A percentile compares a stretch with the other conserved stretches of the same genome.
phyloP scores from a whole-genome alignment of 2,888 invertebrate species.

The Chrysolina haemoptera region DNA sequence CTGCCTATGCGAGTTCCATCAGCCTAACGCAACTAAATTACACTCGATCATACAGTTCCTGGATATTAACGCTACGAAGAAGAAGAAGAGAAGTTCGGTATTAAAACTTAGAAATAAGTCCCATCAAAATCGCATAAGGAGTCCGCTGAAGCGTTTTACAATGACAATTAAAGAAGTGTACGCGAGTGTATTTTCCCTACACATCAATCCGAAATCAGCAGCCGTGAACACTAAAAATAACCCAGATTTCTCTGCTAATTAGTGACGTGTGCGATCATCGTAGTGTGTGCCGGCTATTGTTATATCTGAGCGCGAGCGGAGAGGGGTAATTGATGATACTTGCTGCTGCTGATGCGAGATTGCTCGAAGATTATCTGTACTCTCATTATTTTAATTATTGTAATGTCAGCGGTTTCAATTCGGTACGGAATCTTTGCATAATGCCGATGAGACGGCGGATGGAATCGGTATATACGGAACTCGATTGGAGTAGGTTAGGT shows the following conservation, averaged over 20 bases:
- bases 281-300: slow-evolving; percentile 63
- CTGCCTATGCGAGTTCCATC: slow-evolving; percentile 2
- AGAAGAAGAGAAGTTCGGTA: slow-evolving; percentile 22
- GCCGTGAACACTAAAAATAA: slow-evolving; percentile 63
- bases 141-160: slow-evolving; percentile 55
- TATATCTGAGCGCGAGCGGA: slow-evolving; percentile 45
- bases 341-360: slow-evolving; percentile 57
- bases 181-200: slow-evolving; percentile 54
- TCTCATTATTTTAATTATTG: slow-evolving; percentile 45
- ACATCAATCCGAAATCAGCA: slow-evolving; percentile 59
- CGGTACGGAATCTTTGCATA: slow-evolving; percentile 2
- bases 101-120: slow-evolving; percentile 48
- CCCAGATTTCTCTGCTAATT: slow-evolving; percentile 66
- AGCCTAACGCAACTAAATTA: slow-evolving; percentile 14
- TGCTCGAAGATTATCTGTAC: slow-evolving; percentile 49
- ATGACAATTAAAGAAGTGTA: slow-evolving; percentile 55
- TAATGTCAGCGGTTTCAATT: slow-evolving; percentile 20
- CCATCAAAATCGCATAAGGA: slow-evolving; percentile 59
- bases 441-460: background rate
- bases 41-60: slow-evolving; percentile 15
- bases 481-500: too few relatives aligned
- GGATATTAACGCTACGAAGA: slow-evolving; percentile 17
- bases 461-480: background rate
- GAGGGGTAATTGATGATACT: slow-evolving; percentile 60
- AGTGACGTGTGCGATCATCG: slow-evolving; percentile 62